Evolutionary conservation across 1,140 invertebrate genomes (phyloP), one percentile per base, ranked within the genome.

Genomic region (Anastrepha obliqua): DNA sequence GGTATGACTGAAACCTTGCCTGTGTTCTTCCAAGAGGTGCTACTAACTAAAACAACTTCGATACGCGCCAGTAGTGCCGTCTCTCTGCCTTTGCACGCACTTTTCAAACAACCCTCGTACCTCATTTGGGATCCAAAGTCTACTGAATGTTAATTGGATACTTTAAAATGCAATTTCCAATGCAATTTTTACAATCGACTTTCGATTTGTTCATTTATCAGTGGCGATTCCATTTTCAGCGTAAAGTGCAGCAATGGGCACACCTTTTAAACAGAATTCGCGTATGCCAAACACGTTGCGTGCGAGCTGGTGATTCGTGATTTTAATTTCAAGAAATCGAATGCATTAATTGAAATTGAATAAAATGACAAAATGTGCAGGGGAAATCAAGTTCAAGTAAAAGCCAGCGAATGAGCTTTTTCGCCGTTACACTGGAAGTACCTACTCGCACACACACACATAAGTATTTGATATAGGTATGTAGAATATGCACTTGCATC

Each of bases 311-410:
- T n/a, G 47, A 51, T 20, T 55, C 55, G 47, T 81, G 15, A 81
- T 42, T 17, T 20, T 55, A 58, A 81, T 20, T 29, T 81, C 11
- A 58, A 29, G 51, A n/a, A 29, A 51, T 81, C 44, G 2, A 81
- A 81, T 55, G 13, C n/a, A 2, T 7, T 29, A 29, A 81, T 42
- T 47, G 11, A 39, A 20, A 47, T 81, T 58, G 8, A 20, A 13
- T 15, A 81, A 29, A 20, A 81, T 55, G n/a, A 9, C 42, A 15
- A 29, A 58, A 81, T 42, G 44, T 81, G 47, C 17, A 42, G 4
- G 15, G 11, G 47, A 81, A 81, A 81, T 81, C 47, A 81, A 81
- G 74, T 81, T n/a, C 74, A 81, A 81, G 51, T 20, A 20, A 67
- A 20, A 29, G 7, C 7, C 17, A 81, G 13, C 13, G 3, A 2